Evolutionary conservation across 2,797 vertebrate genomes (phyloP), one percentile per base, ranked within the genome.

Genomic region (Nannoperca obscura): DNA sequence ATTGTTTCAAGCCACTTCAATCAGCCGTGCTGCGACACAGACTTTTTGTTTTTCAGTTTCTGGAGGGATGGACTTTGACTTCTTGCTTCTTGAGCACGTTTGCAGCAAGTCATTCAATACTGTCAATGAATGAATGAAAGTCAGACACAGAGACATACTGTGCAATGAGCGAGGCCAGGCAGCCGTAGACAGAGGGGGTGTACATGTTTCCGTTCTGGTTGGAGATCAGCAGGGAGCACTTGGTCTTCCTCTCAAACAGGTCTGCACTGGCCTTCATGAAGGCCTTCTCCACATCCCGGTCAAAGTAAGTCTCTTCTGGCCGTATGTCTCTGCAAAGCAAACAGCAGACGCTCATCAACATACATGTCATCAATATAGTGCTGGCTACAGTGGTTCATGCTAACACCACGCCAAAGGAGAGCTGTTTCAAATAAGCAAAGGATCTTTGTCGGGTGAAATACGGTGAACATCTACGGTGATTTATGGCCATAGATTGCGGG

Each of bases 171-270:
- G 98, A 99, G 10, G 97, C 97, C 83, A 99, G 95, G 90, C 97
- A 99, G 87, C 98, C 98, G 0, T 99, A 99, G 52, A 99, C 98
- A 0, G 98, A 99, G 0, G 98, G 97, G 0, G 98, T 99, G 84
- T 99, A 99, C 98, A 99, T 99, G 92, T 99, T 99, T 71, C 98
- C 98, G 22, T 99, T 99, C 87, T 97, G 97, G 89, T 95, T 99
- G 64, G 98, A 99, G 32, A 99, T 91, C 0, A 99, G 96, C 80
- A 99, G 92, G 0, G 98, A 99, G 7, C 95, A 86, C 91, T 98
- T 97, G 60, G 98, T 99, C 93, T 99, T 99, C 90, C 94, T 95
- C 79, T 96, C 95, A 90, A 97, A 99, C 84, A 99, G 83, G 32
- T 98, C 96, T 11, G 95, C 58, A 38, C 98, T 99, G 47, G 98